Percentiles rank a stretch among this genome's conserved stretches.
phyloP scores from a whole-genome alignment of 2,888 invertebrate species.

The Molanna angustata region DNA sequence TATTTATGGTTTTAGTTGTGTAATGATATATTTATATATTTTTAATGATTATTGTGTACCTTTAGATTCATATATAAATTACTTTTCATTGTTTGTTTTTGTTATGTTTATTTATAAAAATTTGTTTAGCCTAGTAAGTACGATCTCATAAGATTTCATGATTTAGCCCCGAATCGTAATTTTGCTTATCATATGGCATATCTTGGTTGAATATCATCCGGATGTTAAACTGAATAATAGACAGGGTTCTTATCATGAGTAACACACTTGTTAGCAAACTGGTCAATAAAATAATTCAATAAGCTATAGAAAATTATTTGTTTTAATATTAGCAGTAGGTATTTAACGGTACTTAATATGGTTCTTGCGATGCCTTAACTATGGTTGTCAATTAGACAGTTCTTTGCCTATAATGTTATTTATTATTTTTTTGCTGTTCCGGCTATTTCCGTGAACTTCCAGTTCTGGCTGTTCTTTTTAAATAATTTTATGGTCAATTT shows the following conservation, averaged over 20 bases:
- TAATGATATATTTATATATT: too few species aligned
- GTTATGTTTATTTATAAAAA: too few species aligned
- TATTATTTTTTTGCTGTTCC: constrained; percentile 54
- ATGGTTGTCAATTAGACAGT: constrained; percentile 60
- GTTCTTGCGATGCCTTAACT: constrained; percentile 61
- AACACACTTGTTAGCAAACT: constrained; percentile 31
- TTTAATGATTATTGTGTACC: too few species aligned
- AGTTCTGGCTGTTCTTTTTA: constrained; percentile 59
- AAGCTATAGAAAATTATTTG: constrained; percentile 46
- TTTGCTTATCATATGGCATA: too few species aligned
- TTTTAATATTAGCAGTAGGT: constrained; percentile 57
- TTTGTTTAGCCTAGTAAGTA: too few species aligned
- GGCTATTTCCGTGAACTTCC: constrained; percentile 57
- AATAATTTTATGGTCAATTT: constrained; percentile 59
- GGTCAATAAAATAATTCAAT: constrained; percentile 36
- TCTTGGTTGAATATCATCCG: too few species aligned
- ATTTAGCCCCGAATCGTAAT: too few species aligned
- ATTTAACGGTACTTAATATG: constrained; percentile 59
- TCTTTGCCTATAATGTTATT: constrained; percentile 57
- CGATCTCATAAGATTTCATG: too few species aligned
- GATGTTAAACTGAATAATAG: constrained; percentile 11
- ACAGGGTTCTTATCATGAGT: constrained; percentile 30
- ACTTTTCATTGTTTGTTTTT: too few species aligned
- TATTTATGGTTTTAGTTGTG: too few species aligned
- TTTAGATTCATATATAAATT: too few species aligned